Evolutionary conservation across 2,113 vertebrate species (phyloP), one percentile per base, ranked within the genome.

Genomic region (Sorex araneus): DNA sequence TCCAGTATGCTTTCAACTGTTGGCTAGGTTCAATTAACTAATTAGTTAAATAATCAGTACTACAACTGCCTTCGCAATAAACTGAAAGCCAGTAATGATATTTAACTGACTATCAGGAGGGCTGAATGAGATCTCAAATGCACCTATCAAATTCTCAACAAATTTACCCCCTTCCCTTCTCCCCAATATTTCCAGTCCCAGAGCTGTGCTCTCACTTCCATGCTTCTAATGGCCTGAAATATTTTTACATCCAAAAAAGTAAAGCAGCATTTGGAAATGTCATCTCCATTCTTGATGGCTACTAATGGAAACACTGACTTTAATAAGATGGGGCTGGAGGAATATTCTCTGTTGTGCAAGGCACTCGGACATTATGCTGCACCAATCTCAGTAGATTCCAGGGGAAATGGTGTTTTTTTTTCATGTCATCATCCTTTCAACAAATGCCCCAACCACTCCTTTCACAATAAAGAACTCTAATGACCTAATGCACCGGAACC

Each of bases 401-500:
- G 78, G 64, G 3, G 43, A 66, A 94, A 43, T 2, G 43, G 64
- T 2, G 1, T 27, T 28, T 4, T 45, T n/a, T 60, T 90, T 75
- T 66, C 74, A 70, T n/a, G 60, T 28, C 73, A 69, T 73, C 28
- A 34, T 89, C 84, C 63, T 94, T 80, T 79, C 45, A 70, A 67
- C 64, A 77, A 96, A 88, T 84, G 80, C 88, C 89, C 70, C 84
- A 66, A 34, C 5, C 23, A 50, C 23, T 69, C 13, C 36, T 96
- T 87, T 36, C 85, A 81, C 87, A 74, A 60, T 19, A 71, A 89
- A 92, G 75, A 88, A 66, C 81, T 50, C 50, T 2, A 69, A 23
- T 63, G 57, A 36, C 23, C 82, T 89, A 79, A 57, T 25, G 92
- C 70, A 16, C 78, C 2, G 2, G 15, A 92, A 89, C 75, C 66